These are phyloP conservation scores for Hemibagrus wyckioides DNA, from an alignment of 2,113 vertebrate species.

Conservation along the genomic window DNA sequence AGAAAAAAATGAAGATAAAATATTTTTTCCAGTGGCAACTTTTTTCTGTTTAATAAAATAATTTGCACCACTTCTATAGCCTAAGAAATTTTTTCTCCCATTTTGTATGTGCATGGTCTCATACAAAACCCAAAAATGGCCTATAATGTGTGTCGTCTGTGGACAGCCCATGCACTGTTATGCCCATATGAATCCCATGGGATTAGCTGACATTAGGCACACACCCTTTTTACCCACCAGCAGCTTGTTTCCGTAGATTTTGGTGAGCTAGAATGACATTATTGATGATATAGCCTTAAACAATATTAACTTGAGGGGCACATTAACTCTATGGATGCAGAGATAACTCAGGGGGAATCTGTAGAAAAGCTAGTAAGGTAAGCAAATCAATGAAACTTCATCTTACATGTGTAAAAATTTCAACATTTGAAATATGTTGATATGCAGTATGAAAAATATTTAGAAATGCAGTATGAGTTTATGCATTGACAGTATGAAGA, in stretches of 20 bases:
- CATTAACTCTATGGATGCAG: no score
- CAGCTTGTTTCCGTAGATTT: not conserved
- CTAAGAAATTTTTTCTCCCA: not conserved
- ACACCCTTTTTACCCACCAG: not conserved
- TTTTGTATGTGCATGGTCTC: not conserved
- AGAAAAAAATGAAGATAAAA: not conserved
- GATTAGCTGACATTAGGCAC: not conserved
- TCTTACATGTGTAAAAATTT: not conserved
- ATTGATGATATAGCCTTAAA: not conserved
- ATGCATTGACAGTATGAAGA: not conserved
- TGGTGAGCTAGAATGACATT: not conserved
- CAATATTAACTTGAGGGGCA: not conserved
- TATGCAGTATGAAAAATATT: no score
- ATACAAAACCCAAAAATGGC: not conserved
- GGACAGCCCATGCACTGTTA: not conserved
- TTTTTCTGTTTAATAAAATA: slow-evolving; percentile 40
- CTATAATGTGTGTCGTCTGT: not conserved
- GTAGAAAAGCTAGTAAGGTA: no score
- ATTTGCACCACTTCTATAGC: slow-evolving; percentile 23
- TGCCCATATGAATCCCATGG: not conserved
- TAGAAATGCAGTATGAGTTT: no score
- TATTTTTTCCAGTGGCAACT: slow-evolving; percentile 15
- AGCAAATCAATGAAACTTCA: no score
- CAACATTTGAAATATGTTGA: not conserved
- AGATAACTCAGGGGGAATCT: no score